These are phyloP conservation scores for Solenopsis invicta DNA, from an alignment of 1,140 invertebrate species.

Conservation along the genomic window DNA sequence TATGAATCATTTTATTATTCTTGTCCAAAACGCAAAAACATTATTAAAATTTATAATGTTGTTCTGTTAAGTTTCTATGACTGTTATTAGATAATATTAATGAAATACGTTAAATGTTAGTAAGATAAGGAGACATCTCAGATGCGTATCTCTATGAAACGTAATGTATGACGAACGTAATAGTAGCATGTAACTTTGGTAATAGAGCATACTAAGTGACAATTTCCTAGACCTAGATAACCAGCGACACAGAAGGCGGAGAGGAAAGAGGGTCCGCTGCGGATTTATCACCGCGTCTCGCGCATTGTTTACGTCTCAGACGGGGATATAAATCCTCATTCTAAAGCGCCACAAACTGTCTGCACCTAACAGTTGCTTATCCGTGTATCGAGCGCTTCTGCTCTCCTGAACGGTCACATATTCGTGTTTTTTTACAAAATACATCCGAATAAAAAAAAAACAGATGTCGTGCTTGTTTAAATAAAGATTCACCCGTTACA, in stretches of 20 bases:
- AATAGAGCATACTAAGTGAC: constrained; percentile 69
- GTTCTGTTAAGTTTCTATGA: neutral
- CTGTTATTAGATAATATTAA: neutral
- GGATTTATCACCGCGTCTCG: constrained; percentile 78
- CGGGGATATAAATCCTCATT: constrained; percentile 70
- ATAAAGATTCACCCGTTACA: constrained; percentile 19
- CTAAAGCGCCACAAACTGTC: constrained; percentile 70
- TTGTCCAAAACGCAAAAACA: neutral
- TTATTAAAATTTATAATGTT: neutral
- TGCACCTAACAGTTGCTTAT: constrained; percentile 42
- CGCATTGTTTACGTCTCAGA: constrained; percentile 77
- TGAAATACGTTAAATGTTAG: neutral
- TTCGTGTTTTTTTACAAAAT: constrained; percentile 30
- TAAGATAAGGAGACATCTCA: neutral
- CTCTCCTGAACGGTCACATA: constrained; percentile 34
- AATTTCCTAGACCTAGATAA: constrained; percentile 79
- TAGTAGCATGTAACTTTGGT: constrained; percentile 35
- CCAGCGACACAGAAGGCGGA: constrained; percentile 27
- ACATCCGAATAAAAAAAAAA: constrained; percentile 40
- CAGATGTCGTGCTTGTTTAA: neutral
- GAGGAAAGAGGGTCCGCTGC: constrained; percentile 18
- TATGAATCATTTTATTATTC: neutral
- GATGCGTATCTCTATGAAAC: neutral
- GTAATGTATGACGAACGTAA: constrained; percentile 37
- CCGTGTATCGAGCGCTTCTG: constrained; percentile 32